Evolutionary conservation across 2,113 vertebrate genomes (phyloP).

Genomic region (Patagioenas fasciata): DNA sequence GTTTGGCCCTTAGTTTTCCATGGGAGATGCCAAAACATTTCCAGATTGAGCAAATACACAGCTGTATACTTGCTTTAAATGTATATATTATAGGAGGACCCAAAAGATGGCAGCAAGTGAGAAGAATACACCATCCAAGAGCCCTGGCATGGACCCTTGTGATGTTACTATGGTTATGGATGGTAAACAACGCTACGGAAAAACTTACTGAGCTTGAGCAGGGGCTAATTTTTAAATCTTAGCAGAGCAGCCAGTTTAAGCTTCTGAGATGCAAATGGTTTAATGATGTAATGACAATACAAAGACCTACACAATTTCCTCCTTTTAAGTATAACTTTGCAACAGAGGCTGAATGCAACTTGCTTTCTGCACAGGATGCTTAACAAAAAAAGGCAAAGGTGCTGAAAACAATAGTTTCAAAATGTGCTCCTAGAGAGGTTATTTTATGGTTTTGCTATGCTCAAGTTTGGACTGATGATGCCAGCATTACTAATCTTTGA

Average conservation of each 20-base stretch:
- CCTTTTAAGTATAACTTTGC: neutral
- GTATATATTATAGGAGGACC: neutral
- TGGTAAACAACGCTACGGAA: neutral
- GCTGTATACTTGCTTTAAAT: neutral
- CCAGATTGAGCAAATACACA: neutral
- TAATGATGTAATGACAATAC: neutral
- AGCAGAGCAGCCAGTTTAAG: neutral
- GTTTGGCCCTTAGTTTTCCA: conserved; percentile 18
- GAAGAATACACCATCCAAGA: neutral
- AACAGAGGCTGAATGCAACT: neutral
- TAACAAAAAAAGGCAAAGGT: neutral
- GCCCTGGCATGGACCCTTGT: neutral
- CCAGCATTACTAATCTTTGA: conserved; percentile 31
- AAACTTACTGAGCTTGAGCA: neutral
- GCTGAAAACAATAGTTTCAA: neutral
- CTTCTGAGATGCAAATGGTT: neutral
- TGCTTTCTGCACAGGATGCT: neutral
- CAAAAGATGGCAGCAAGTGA: neutral
- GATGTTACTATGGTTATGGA: neutral
- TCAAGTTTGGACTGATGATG: neutral
- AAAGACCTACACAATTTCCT: neutral
- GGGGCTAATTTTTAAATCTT: neutral
- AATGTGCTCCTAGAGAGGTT: neutral
- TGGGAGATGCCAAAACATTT: neutral
- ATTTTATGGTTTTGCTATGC: conserved; percentile 4